Conservation (phyloP, 1,140 invertebrate species). For the Copidosoma floridanum region DNA sequence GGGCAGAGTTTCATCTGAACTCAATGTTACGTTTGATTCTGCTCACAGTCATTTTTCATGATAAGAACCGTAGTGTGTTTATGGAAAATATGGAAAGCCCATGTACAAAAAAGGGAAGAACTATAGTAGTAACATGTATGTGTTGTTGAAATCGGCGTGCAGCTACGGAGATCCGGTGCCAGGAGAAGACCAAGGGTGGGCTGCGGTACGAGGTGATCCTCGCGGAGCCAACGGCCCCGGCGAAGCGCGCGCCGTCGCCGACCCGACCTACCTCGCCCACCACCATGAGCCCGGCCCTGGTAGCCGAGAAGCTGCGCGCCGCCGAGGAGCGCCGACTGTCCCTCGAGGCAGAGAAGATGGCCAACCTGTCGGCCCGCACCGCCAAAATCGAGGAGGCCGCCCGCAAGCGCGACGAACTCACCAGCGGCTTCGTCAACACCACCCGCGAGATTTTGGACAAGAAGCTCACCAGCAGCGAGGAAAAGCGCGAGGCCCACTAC, state of each 20-base stretch:
- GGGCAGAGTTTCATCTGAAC: too few species aligned
- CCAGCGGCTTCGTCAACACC: conserved; percentile 75
- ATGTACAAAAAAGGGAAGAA: too few species aligned
- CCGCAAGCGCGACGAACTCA: conserved; percentile 84
- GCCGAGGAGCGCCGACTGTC: conserved; percentile 88
- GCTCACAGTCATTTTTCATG: too few species aligned
- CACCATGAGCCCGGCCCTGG: conserved; percentile 61
- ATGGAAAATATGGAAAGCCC: too few species aligned
- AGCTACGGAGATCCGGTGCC: conserved; percentile 86
- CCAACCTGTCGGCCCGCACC: conserved; percentile 75
- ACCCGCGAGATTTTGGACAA: conserved; percentile 84
- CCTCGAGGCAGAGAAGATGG: conserved; percentile 81
- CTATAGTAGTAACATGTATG: too few species aligned
- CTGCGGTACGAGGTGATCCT: conserved; percentile 91
- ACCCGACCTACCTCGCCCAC: conserved; percentile 36
- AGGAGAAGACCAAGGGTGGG: conserved; percentile 85
- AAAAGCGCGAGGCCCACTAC: conserved; percentile 86
- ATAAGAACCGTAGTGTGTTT: too few species aligned
- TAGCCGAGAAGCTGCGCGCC: conserved; percentile 85
- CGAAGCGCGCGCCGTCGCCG: conserved; percentile 66
- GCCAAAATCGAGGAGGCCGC: conserved; percentile 86
- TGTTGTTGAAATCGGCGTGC: too few species aligned
- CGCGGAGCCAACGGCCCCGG: conserved; percentile 73
- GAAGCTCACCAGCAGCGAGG: conserved; percentile 84
- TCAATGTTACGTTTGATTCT: too few species aligned